Base-by-base conservation (phyloP, 2,888 invertebrate genomes). In the Drosophila algonquin region DNA sequence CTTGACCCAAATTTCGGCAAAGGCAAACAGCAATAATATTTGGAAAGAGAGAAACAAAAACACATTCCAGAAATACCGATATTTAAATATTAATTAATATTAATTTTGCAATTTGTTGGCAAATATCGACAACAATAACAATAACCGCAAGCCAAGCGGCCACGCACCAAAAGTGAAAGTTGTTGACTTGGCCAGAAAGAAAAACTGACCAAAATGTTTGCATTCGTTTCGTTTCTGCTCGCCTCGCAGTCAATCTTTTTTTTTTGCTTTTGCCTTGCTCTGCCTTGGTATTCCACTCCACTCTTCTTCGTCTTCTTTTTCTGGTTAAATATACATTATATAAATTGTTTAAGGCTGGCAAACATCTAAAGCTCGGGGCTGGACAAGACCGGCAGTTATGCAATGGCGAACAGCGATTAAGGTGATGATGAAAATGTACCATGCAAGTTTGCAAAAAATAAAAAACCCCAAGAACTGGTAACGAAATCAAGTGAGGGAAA, bases 51-150 rank as follows among this genome's bases (percentile, higher is more conserved):
- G 21, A 21, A 21, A 21, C 53, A 8, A 12, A 8, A n/a, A 46
- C 32, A 57, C 57, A 59, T 67, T 18, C 67, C 55, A 54, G 55
- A 80, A 79, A 72, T 57, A 63, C 30, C 7, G 30, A 30, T 62
- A 69, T 82, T 76, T 68, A 71, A 82, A 80, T 75, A 73, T 80
- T 75, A 79, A 86, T 88, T 78, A 88, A 76, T 73, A 67, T 65
- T 68, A 61, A 63, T 87, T 75, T 85, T 72, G 85, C 24, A 80
- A 80, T 82, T 73, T 79, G 27, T 75, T 56, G 63, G 57, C 46
- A 77, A 67, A 71, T 87, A 40, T 40, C 40, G 40, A 6, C 40
- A 40, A 40, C 40, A 40, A 40, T 40, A 40, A 40, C 40, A 40
- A 40, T 40, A 40, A 40, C 40, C 40, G 40, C 40, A 40, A n/a